Evolutionary conservation across 2,888 invertebrate species (phyloP).

Genomic region (Cheilosia scutellata): DNA sequence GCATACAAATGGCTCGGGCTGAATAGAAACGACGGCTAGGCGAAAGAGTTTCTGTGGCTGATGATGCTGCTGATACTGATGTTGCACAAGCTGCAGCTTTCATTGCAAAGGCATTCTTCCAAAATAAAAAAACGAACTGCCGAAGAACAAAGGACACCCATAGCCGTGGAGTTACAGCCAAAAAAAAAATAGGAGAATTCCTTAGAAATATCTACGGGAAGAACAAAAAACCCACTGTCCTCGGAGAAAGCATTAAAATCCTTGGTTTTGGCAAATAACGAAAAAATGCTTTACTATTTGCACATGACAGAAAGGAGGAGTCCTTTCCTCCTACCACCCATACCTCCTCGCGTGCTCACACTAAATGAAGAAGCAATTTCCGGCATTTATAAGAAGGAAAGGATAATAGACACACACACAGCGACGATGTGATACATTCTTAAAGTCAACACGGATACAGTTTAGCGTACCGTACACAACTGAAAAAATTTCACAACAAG

Average conservation of each 20-base stretch:
- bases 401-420: slow-evolving; percentile 49
- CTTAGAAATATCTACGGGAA: slow-evolving; percentile 15
- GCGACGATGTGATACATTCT: slow-evolving; percentile 25
- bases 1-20: slow-evolving; percentile 63
- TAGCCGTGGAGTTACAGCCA: slow-evolving; percentile 19
- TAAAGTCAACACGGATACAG: slow-evolving; percentile 30
- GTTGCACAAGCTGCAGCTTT: slow-evolving; percentile 51
- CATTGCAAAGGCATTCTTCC: slow-evolving; percentile 64
- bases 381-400: slow-evolving; percentile 61
- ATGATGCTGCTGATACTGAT: slow-evolving; percentile 70
- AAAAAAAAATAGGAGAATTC: slow-evolving; percentile 41
- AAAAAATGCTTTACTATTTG: slow-evolving; percentile 72
- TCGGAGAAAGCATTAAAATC: slow-evolving; percentile 65
- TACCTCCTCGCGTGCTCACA: slow-evolving; percentile 3
- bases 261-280: slow-evolving; percentile 71
- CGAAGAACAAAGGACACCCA: slow-evolving; percentile 48
- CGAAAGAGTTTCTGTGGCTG: slow-evolving; percentile 32
- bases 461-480: neutral
- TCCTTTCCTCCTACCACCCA: neutral
- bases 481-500: neutral
- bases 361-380: slow-evolving; percentile 67
- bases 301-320: slow-evolving; percentile 58
- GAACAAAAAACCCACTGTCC: slow-evolving; percentile 19
- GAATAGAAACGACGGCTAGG: slow-evolving; percentile 46
- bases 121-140: slow-evolving; percentile 5